phyloP scores from a whole-genome alignment of 2,797 vertebrate species.

The Esox masquinongy region DNA sequence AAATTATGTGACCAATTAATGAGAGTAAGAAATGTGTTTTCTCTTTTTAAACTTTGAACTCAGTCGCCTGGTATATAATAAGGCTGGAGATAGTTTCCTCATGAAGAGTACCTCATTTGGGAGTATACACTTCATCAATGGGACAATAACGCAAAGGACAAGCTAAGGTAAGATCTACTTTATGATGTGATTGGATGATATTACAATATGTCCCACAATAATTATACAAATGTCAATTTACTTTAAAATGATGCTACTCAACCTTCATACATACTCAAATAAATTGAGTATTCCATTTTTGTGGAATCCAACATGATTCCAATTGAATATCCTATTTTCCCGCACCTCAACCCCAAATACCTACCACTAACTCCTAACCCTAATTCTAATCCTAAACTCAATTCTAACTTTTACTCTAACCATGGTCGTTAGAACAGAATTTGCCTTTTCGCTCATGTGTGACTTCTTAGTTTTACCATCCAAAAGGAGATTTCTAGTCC shows the following conservation, averaged over 20 bases:
- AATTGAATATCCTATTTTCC: background rate
- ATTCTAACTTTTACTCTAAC: too few species aligned
- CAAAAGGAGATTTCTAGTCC: too few species aligned
- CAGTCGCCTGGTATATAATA: constrained; percentile 41
- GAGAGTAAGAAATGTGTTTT: constrained; percentile 33
- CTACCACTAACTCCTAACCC: background rate
- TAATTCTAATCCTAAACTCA: too few species aligned
- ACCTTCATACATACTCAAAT: constrained; percentile 4
- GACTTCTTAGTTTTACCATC: too few species aligned
- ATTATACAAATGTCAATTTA: background rate
- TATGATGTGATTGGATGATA: background rate
- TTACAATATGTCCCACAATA: background rate
- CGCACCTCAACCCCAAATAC: background rate
- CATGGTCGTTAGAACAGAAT: too few species aligned
- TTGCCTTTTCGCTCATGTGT: too few species aligned
- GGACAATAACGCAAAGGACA: constrained; percentile 21
- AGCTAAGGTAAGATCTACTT: constrained; percentile 48
- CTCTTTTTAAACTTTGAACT: constrained; percentile 30
- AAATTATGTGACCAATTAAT: constrained; percentile 51
- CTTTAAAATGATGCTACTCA: background rate
- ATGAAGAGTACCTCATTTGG: background rate
- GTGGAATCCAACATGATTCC: constrained; percentile 5
- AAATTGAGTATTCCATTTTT: constrained; percentile 17
- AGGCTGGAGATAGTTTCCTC: constrained; percentile 16
- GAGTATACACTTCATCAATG: constrained; percentile 17